A percentile compares a stretch with the other conserved stretches of the same genome.
Evolutionary conservation across 2,113 vertebrate genomes (phyloP).

Genomic region (Junco hyemalis): DNA sequence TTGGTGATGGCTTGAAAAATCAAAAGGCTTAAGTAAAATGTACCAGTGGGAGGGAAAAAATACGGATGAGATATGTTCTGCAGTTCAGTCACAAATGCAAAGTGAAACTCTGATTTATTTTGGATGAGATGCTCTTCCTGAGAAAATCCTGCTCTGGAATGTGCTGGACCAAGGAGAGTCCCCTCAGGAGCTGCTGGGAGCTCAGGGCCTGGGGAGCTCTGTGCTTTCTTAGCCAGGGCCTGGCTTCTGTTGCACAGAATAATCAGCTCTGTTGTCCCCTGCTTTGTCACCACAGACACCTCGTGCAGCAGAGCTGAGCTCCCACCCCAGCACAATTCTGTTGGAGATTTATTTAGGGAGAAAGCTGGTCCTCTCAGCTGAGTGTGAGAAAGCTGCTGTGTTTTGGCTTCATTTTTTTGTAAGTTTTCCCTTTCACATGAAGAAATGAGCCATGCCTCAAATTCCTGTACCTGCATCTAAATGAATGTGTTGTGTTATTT

Average conservation of each 20-base stretch:
- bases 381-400: neutral
- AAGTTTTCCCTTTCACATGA: neutral
- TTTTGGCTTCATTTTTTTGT: neutral
- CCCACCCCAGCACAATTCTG: neutral
- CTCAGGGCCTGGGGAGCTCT: neutral
- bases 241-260: neutral
- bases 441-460: neutral
- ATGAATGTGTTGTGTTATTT: neutral
- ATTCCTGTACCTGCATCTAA: neutral
- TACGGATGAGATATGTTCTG: neutral
- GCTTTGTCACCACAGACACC: neutral
- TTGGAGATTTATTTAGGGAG: neutral
- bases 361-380: neutral
- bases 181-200: neutral
- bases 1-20: neutral
- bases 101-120: neutral
- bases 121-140: neutral
- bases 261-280: neutral
- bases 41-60: neutral
- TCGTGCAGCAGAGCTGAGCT: neutral
- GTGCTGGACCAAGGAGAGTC: neutral
- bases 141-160: neutral
- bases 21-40: neutral
- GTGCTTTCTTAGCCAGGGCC: neutral
- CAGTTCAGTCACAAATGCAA: neutral